These are phyloP conservation scores for Ganaspis brasiliensis DNA, from an alignment of 2,888 invertebrate species.

Conservation along the genomic window DNA sequence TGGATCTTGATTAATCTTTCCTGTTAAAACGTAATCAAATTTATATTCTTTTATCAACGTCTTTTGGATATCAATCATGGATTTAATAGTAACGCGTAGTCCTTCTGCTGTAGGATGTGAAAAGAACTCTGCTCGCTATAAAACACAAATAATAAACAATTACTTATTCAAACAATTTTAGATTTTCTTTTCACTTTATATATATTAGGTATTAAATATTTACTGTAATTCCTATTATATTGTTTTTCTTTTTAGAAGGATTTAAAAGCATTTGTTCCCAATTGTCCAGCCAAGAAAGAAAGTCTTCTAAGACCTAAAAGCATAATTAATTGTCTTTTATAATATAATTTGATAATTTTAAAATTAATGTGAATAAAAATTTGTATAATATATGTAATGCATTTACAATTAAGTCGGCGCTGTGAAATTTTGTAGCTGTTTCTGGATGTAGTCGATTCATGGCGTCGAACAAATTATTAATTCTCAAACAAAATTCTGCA, in stretches of 20 bases:
- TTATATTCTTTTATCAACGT: conserved; percentile 52
- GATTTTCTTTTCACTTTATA: too few species aligned
- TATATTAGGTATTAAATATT: too few species aligned
- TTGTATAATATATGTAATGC: too few species aligned
- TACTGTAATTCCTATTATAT: too few species aligned
- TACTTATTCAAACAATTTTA: too few species aligned
- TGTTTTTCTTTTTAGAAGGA: conserved; percentile 52
- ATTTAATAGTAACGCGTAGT: conserved; percentile 56
- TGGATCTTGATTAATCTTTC: conserved; percentile 62
- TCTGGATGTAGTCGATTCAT: background rate
- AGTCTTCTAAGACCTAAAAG: conserved; percentile 54
- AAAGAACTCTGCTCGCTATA: conserved; percentile 50
- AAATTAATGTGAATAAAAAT: too few species aligned
- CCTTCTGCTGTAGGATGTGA: conserved; percentile 60
- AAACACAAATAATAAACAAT: too few species aligned
- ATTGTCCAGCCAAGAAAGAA: conserved; percentile 52
- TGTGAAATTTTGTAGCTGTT: background rate
- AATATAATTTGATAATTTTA: conserved; percentile 29
- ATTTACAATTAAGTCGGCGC: background rate
- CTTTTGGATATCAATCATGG: conserved; percentile 56
- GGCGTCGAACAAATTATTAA: background rate
- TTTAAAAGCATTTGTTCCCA: too few species aligned
- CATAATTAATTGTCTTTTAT: conserved; percentile 26
- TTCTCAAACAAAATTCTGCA: too few species aligned
- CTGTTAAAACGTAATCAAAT: conserved; percentile 58